Evolutionary conservation across 2,797 vertebrate species (phyloP).

Genomic region (Xenentodon cancila): DNA sequence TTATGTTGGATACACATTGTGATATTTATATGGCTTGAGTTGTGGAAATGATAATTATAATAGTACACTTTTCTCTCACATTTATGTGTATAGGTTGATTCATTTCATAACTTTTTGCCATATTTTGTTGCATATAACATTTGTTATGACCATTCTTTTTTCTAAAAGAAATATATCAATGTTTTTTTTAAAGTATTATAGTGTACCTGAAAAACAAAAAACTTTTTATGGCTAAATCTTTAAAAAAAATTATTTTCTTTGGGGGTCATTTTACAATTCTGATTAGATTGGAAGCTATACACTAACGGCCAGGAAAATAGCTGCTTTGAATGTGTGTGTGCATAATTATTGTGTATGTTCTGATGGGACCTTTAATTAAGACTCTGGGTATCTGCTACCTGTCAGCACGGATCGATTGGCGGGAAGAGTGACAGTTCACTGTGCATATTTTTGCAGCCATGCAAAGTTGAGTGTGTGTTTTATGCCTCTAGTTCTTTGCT

Average conservation of each 20-base stretch:
- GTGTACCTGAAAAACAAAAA: too few species aligned
- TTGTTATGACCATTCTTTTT: neutral
- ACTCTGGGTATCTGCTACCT: slow-evolving; percentile 83
- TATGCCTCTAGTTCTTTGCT: slow-evolving; percentile 30
- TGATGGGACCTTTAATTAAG: slow-evolving; percentile 85
- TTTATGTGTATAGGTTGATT: too few species aligned
- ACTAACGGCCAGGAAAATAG: slow-evolving; percentile 18
- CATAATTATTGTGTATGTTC: slow-evolving; percentile 52
- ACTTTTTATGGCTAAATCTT: too few species aligned
- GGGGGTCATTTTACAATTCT: slow-evolving; percentile 22
- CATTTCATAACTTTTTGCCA: too few species aligned
- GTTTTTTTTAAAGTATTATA: too few species aligned
- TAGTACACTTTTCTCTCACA: too few species aligned
- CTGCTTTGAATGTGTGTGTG: slow-evolving; percentile 39
- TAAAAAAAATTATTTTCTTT: too few species aligned
- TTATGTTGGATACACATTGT: too few species aligned
- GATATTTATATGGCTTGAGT: too few species aligned
- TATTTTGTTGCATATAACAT: neutral
- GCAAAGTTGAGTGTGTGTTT: slow-evolving; percentile 28
- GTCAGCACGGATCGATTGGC: slow-evolving; percentile 81
- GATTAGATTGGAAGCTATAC: slow-evolving; percentile 33
- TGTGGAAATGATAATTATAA: too few species aligned
- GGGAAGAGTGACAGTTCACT: slow-evolving; percentile 79
- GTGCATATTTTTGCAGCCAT: slow-evolving; percentile 34
- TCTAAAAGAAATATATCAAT: neutral